Evolutionary conservation across 2,113 vertebrate species (phyloP).

Genomic region (Microcebus murinus): DNA sequence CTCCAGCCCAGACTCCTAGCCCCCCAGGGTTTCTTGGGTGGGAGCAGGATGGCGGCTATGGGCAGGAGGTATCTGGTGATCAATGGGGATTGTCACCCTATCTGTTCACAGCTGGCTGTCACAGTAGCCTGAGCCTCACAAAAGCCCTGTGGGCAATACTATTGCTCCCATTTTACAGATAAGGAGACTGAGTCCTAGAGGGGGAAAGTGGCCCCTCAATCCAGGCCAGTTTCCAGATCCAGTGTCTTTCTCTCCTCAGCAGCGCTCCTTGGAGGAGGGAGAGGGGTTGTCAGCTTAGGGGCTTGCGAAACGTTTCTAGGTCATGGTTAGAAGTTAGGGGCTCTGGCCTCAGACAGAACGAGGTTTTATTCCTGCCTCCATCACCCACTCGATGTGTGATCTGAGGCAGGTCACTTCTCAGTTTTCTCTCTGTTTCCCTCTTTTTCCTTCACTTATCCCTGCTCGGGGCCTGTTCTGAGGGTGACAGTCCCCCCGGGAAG

Average conservation of each 20-base stretch:
- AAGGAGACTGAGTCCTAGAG: neutral
- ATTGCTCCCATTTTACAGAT: neutral
- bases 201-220: neutral
- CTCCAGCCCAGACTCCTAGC: neutral
- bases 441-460: neutral
- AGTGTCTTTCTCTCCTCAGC: neutral
- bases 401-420: neutral
- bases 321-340: neutral
- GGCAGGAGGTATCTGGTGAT: neutral
- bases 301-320: neutral
- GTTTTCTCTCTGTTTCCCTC: neutral
- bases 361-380: neutral
- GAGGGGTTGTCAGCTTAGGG: neutral
- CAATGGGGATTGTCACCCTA: neutral
- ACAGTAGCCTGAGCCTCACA: neutral
- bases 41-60: neutral
- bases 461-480: neutral
- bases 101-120: neutral
- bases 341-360: neutral
- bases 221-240: neutral
- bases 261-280: neutral
- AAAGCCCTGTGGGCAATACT: neutral
- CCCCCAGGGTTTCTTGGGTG: neutral
- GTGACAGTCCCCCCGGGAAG: neutral
- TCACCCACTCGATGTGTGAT: neutral